Evolutionary conservation across 2,797 vertebrate species (phyloP), one percentile per base, ranked within the genome.

Genomic region (Cossypha caffra): DNA sequence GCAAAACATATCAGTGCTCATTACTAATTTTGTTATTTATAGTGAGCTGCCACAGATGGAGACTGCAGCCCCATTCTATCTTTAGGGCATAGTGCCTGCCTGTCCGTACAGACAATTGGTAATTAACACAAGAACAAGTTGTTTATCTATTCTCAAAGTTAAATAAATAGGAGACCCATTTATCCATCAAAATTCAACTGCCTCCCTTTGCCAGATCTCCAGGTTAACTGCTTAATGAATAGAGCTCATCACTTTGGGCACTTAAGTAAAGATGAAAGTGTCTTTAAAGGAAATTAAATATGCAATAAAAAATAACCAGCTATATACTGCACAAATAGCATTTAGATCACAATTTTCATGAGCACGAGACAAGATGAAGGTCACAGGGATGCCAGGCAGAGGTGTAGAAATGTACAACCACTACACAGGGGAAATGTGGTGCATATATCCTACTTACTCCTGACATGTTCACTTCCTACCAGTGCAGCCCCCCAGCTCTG

Each of bases 1-100:
- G 79, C 38, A 95, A 91, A 95, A 86, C 43, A 31, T 57, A 64
- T 59, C 48, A 86, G 38, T 25, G n/a, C 71, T 88, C 86, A 68
- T 92, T 94, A 89, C 73, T 93, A 59, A 88, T 95, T 90, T 95
- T 61, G 82, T 90, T 97, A 95, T 97, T 96, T 97, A 95, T 96
- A 96, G 86, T 5, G 5, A 95, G 52, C 79, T 80, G 81, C 76
- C 63, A 61, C 93, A 96, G 94, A 96, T 90, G 94, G 82, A 92
- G 90, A 81, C 82, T 64, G 88, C 71, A 92, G 86, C 58, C 76
- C 50, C 24, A 40, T 83, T 91, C 93, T 96, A 74, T 97, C 93
- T 97, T 96, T 88, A 93, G 93, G 90, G 76, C 2, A 5, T 91
- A 96, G 71, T 4, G 52, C 71, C 79, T 85, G 89, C 79, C 66